A percentile compares a stretch with the other conserved stretches of the same genome.
phyloP scores from a whole-genome alignment of 2,113 vertebrate species.

The Aldabrachelys gigantea region DNA sequence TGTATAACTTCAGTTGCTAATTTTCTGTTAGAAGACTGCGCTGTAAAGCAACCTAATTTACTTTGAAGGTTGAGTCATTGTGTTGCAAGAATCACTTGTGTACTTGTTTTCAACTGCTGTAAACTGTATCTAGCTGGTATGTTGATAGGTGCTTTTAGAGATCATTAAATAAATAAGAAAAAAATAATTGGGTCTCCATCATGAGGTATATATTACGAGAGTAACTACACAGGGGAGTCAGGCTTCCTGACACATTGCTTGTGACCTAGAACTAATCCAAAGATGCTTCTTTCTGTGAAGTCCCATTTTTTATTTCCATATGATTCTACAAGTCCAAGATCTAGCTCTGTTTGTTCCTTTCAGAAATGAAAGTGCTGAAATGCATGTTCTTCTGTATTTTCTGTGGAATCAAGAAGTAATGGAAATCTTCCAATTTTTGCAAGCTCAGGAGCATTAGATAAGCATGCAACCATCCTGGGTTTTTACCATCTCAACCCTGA shows the following conservation, averaged over 20 bases:
- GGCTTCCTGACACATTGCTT: not conserved
- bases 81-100: not conserved
- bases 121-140: not conserved
- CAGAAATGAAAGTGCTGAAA: not conserved
- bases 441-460: not conserved
- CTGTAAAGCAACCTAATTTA: not conserved
- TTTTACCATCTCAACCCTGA: not conserved
- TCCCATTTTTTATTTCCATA: not conserved
- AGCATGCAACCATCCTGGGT: not conserved
- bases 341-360: not conserved
- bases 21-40: not conserved
- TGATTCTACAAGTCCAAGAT: not conserved
- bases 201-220: not conserved
- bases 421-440: not conserved
- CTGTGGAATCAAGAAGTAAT: not conserved
- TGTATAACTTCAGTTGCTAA: not conserved
- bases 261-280: not conserved
- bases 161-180: not conserved
- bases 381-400: not conserved
- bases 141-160: not conserved
- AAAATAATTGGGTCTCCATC: not conserved
- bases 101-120: not conserved
- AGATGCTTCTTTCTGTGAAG: not conserved
- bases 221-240: not conserved
- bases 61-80: not conserved